These are phyloP conservation scores for Bathynomus jamesi DNA, from an alignment of 1,140 invertebrate genomes.

Conservation along the genomic window DNA sequence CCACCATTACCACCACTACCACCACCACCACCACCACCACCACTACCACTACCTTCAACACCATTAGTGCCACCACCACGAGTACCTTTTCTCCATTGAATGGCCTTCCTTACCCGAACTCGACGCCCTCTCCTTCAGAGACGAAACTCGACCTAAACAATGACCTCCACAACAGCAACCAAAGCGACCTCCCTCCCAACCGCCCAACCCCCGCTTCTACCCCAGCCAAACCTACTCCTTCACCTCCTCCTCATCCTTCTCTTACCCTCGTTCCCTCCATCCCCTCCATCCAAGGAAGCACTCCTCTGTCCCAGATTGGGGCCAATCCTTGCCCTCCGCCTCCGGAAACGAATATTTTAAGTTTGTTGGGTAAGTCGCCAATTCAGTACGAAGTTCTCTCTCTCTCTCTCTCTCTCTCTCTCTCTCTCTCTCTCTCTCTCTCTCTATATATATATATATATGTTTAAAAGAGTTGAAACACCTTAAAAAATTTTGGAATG, in stretches of 20 bases:
- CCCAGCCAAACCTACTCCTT: constrained; percentile 22
- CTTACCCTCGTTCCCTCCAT: constrained; percentile 41
- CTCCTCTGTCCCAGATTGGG: constrained; percentile 76
- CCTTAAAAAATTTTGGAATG: too few relatives aligned
- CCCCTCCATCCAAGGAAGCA: constrained; percentile 64
- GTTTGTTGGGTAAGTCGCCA: constrained; percentile 23
- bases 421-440: too few relatives aligned
- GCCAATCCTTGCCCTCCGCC: constrained; percentile 46
- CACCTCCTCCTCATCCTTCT: constrained; percentile 17
- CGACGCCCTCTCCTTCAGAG: background rate
- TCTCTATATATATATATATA: too few relatives aligned
- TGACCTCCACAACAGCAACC: background rate
- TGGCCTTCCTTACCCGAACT: constrained; percentile 12
- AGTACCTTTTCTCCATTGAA: constrained; percentile 5
- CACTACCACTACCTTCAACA: constrained; percentile 19
- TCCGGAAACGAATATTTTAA: constrained; percentile 27
- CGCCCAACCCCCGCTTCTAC: constrained; percentile 17
- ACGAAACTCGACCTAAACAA: background rate
- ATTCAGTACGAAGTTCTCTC: too few relatives aligned
- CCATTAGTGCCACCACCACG: constrained; percentile 21
- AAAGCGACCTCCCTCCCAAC: background rate
- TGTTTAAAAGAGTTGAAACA: too few relatives aligned
- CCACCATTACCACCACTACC: constrained; percentile 24
- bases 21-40: constrained; percentile 26
- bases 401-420: background rate